phyloP scores from a whole-genome alignment of 2,113 vertebrate genomes.

The Mesocricetus auratus region DNA sequence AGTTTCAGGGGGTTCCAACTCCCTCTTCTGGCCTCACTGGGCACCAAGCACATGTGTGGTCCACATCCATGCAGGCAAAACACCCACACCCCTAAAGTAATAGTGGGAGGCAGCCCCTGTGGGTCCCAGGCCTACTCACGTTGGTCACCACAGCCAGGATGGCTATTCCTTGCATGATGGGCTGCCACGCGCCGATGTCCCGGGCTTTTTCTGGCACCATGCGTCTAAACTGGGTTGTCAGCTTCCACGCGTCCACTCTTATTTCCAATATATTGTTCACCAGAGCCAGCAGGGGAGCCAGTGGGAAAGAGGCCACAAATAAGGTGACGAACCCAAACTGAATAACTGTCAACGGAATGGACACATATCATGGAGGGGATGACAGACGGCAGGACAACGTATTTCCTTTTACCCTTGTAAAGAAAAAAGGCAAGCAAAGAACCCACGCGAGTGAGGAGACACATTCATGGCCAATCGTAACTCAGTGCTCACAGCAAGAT shows the following conservation, averaged over 20 bases:
- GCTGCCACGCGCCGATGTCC: slow-evolving; percentile 96
- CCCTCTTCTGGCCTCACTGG: background rate
- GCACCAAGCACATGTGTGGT: background rate
- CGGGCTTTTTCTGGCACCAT: slow-evolving; percentile 94
- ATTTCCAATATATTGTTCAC: slow-evolving; percentile 96
- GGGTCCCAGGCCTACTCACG: slow-evolving; percentile 84
- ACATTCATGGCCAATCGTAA: slow-evolving; percentile 4
- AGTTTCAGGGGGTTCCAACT: background rate
- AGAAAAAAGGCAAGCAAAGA: slow-evolving; percentile 20
- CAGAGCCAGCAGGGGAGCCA: slow-evolving; percentile 95
- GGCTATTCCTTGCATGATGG: slow-evolving; percentile 95
- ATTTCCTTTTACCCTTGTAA: background rate
- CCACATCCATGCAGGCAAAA: background rate
- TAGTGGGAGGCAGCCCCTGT: background rate
- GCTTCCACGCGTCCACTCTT: slow-evolving; percentile 95
- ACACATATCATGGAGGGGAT: slow-evolving; percentile 41
- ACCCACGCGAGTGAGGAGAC: slow-evolving; percentile 44
- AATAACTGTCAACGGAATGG: slow-evolving; percentile 90
- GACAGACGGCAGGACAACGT: background rate
- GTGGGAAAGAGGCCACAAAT: slow-evolving; percentile 97
- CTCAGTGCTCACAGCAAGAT: background rate
- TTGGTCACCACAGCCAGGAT: slow-evolving; percentile 96
- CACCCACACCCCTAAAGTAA: background rate
- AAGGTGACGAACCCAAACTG: slow-evolving; percentile 98
- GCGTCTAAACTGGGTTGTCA: slow-evolving; percentile 95